These are phyloP conservation scores for Nematostella vectensis DNA, from an alignment of 92 coral and sea anemone genomes.

Conservation along the genomic window DNA sequence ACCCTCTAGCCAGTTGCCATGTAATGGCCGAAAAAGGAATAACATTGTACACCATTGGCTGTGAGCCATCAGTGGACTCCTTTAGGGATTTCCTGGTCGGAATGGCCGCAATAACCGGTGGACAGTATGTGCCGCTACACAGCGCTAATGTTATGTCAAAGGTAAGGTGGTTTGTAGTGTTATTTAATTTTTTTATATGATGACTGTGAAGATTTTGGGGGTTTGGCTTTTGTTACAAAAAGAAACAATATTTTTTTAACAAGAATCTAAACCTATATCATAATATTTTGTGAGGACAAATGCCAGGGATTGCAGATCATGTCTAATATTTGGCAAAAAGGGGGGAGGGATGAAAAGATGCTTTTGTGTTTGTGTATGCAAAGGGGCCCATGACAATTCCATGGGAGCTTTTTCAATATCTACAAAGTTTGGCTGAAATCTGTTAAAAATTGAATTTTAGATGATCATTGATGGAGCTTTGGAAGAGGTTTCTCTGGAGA, in stretches of 20 bases:
- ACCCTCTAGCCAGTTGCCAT: constrained; percentile 60
- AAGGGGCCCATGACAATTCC: background rate
- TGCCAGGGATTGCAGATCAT: too few species aligned
- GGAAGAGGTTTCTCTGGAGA: constrained; percentile 83
- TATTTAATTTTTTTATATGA: too few species aligned
- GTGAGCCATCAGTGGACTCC: constrained; percentile 60
- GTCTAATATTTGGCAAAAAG: background rate
- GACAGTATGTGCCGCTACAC: constrained; percentile 82
- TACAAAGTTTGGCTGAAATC: too few species aligned
- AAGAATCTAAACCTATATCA: background rate
- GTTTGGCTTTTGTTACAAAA: background rate
- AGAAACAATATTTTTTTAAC: background rate
- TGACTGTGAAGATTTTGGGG: background rate
- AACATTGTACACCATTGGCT: constrained; percentile 84
- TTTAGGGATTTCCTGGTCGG: constrained; percentile 79
- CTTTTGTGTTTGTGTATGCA: background rate
- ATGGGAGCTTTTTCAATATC: background rate
- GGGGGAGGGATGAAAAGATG: background rate
- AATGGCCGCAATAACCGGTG: constrained; percentile 79
- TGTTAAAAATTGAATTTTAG: too few species aligned
- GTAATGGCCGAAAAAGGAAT: constrained; percentile 74
- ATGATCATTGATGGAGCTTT: constrained; percentile 68
- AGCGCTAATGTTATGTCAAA: constrained; percentile 56
- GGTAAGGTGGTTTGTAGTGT: constrained; percentile 26
- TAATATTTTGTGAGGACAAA: too few species aligned